phyloP scores from a whole-genome alignment of 2,113 vertebrate genomes.

The Ptilonorhynchus violaceus region DNA sequence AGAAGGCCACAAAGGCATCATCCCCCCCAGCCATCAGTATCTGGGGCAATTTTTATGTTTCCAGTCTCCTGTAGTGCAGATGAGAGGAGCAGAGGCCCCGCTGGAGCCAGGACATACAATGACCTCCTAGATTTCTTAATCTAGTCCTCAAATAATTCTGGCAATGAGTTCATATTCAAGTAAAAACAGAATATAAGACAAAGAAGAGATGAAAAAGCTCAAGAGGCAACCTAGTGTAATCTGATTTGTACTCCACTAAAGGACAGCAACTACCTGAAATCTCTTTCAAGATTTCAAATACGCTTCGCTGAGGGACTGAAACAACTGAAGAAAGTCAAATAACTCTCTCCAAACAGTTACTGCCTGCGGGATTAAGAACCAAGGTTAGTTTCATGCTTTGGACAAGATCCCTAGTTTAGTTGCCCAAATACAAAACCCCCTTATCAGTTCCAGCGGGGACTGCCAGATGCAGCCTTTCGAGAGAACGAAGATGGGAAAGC shows the following conservation, averaged over 20 bases:
- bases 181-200: conserved; percentile 7
- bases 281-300: background rate
- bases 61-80: background rate
- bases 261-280: background rate
- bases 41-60: background rate
- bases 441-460: background rate
- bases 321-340: background rate
- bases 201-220: background rate
- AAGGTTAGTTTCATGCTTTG: background rate
- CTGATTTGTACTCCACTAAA: background rate
- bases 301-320: background rate
- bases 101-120: background rate
- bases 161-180: conserved; percentile 34
- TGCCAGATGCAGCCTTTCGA: background rate
- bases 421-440: background rate
- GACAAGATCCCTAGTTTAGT: background rate
- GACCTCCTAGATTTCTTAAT: background rate
- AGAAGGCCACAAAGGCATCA: background rate
- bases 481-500: background rate
- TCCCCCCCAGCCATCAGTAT: background rate
- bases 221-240: background rate
- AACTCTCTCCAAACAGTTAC: background rate
- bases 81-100: background rate
- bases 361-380: background rate
- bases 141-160: background rate